phyloP scores from a whole-genome alignment of 1,140 invertebrate genomes.

The Babylonia areolata region DNA sequence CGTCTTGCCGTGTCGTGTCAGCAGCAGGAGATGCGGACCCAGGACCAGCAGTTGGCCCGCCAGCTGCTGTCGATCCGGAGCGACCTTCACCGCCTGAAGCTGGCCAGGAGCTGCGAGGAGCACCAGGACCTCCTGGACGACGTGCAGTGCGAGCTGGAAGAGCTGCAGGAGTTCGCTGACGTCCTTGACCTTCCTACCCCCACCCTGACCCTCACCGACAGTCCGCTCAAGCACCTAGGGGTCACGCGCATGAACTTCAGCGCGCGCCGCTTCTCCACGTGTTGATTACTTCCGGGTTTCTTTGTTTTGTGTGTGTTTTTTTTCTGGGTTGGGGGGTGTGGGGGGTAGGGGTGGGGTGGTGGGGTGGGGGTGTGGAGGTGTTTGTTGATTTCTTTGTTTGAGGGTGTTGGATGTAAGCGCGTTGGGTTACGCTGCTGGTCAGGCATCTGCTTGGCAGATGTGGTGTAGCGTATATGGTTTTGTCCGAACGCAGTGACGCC shows the following conservation, averaged over 20 bases:
- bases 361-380: not conserved
- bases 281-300: too few species aligned
- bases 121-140: slow-evolving; percentile 70
- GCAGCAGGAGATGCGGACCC: slow-evolving; percentile 68
- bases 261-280: slow-evolving; percentile 69
- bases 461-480: too few species aligned
- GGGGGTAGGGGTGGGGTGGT: not conserved
- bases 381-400: too few species aligned
- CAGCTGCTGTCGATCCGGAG: slow-evolving; percentile 65
- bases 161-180: slow-evolving; percentile 61
- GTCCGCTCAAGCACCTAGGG: slow-evolving; percentile 69
- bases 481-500: too few species aligned
- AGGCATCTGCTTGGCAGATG: too few species aligned
- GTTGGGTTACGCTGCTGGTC: too few species aligned
- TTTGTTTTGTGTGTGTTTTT: too few species aligned
- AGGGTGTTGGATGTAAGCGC: too few species aligned
- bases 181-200: slow-evolving; percentile 68
- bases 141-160: slow-evolving; percentile 67
- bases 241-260: slow-evolving; percentile 69
- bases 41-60: slow-evolving; percentile 67
- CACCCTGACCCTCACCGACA: slow-evolving; percentile 52
- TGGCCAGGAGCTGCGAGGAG: slow-evolving; percentile 63
- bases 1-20: too few species aligned
- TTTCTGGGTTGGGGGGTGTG: too few species aligned
- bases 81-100: slow-evolving; percentile 67